Percentiles rank a stretch among this genome's conserved stretches.
phyloP scores from a whole-genome alignment of 2,113 vertebrate species.

The Heterotilapia buettikoferi region DNA sequence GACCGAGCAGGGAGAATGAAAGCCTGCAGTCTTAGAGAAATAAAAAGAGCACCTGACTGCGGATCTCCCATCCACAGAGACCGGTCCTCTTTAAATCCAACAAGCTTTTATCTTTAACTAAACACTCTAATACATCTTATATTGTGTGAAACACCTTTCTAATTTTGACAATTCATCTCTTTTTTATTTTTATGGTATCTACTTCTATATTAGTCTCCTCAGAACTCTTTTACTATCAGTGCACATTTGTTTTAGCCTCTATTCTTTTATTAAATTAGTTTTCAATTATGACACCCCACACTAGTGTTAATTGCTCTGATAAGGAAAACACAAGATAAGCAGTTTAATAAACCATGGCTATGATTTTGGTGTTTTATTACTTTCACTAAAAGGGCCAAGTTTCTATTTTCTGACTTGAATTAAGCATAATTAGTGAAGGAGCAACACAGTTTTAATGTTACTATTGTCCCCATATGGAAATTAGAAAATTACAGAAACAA shows the following conservation, averaged over 20 bases:
- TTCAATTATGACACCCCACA: neutral
- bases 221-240: neutral
- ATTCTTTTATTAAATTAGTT: neutral
- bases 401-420: neutral
- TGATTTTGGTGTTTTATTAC: neutral
- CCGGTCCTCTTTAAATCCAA: neutral
- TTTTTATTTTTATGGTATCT: neutral
- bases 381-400: neutral
- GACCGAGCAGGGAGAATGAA: neutral
- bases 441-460: neutral
- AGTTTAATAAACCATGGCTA: neutral
- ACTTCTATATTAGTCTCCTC: neutral
- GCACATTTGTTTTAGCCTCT: neutral
- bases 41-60: neutral
- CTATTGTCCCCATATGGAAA: neutral
- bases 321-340: neutral
- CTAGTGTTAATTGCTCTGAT: neutral
- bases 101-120: neutral
- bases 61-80: neutral
- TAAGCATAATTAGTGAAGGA: neutral
- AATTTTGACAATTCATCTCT: neutral
- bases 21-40: constrained; percentile 3
- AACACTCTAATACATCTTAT: neutral
- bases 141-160: neutral
- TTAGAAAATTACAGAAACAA: neutral